These are phyloP conservation scores for Calephelis perditalis DNA, from an alignment of 2,888 invertebrate species.

Conservation along the genomic window DNA sequence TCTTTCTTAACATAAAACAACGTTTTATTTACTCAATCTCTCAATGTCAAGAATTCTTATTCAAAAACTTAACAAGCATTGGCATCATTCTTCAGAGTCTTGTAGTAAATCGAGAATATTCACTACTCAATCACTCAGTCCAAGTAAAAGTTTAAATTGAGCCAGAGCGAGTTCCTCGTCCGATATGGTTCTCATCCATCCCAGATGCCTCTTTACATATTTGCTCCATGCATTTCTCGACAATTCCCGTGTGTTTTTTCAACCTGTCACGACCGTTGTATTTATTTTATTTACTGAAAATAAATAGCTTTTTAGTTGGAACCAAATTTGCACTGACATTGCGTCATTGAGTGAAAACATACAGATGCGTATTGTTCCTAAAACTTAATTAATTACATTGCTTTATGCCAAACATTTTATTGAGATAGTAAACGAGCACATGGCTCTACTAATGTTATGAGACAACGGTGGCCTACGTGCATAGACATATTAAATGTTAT, in stretches of 20 bases:
- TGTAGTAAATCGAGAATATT: not conserved
- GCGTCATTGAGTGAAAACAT: constrained; percentile 25
- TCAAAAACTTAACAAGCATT: too few species aligned
- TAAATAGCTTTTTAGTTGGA: constrained; percentile 46
- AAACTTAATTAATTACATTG: too few species aligned
- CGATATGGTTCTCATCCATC: constrained; percentile 3
- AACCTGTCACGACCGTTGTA: constrained; percentile 28
- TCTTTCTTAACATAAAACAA: too few species aligned
- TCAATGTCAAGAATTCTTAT: too few species aligned
- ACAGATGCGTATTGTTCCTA: constrained; percentile 10
- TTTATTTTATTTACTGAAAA: constrained; percentile 38
- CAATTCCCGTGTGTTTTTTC: constrained; percentile 22
- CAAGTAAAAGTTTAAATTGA: constrained; percentile 9
- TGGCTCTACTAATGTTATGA: too few species aligned
- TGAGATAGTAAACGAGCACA: too few species aligned
- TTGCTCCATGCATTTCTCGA: not conserved
- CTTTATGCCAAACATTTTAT: too few species aligned
- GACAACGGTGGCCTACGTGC: too few species aligned
- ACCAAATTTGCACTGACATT: constrained; percentile 40
- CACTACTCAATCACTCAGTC: not conserved
- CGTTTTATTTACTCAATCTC: too few species aligned
- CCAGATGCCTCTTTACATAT: not conserved
- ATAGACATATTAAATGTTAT: too few species aligned
- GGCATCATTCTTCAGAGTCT: too few species aligned
- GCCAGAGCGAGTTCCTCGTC: constrained; percentile 5